Evolutionary conservation across 2,113 vertebrate species (phyloP).

Genomic region (Clarias macrocephalus): DNA sequence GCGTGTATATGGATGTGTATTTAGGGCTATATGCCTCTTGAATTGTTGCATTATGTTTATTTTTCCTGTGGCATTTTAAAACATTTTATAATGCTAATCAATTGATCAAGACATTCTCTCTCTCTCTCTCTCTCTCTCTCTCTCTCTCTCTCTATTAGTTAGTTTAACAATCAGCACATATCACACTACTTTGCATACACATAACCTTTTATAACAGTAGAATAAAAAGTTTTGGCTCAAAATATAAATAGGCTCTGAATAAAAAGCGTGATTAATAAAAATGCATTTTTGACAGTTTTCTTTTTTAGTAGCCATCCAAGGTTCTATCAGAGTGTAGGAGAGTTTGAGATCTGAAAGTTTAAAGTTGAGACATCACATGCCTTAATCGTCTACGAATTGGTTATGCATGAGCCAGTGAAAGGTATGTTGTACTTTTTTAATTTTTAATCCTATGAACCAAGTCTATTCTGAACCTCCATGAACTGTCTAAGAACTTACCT

Average conservation of each 20-base stretch:
- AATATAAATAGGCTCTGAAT: background rate
- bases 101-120: background rate
- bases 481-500: too few species aligned
- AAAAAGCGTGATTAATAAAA: background rate
- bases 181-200: background rate
- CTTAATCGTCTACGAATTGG: too few species aligned
- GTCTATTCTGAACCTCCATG: too few species aligned
- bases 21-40: background rate
- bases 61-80: background rate
- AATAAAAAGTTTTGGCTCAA: background rate
- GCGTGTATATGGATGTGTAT: background rate
- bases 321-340: background rate
- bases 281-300: background rate
- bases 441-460: too few species aligned
- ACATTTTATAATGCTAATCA: conserved; percentile 4
- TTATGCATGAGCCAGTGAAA: too few species aligned
- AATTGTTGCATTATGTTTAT: background rate
- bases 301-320: background rate
- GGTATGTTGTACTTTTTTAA: too few species aligned
- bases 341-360: background rate
- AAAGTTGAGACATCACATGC: background rate
- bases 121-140: background rate
- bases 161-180: background rate
- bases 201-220: background rate
- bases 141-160: background rate